Evolutionary conservation across 2,888 invertebrate genomes (phyloP).

Genomic region (Mythimna ferrago): DNA sequence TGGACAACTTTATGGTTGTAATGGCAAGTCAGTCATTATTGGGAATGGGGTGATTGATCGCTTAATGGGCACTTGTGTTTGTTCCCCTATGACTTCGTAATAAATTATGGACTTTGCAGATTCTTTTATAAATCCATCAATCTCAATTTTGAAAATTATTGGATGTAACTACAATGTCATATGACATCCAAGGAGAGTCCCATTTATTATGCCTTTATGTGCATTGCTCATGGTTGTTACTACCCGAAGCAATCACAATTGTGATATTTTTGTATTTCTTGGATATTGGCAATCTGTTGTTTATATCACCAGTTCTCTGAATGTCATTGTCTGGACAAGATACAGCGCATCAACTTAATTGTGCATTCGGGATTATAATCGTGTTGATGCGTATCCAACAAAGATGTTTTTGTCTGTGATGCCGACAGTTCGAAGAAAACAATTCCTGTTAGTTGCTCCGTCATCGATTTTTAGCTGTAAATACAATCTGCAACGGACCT

Average conservation of each 20-base stretch:
- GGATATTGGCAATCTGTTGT: neutral
- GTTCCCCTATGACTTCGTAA: slow-evolving; percentile 54
- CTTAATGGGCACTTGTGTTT: slow-evolving; percentile 35
- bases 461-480: neutral
- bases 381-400: neutral
- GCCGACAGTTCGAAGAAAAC: neutral
- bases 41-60: slow-evolving; percentile 54
- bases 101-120: slow-evolving; percentile 40
- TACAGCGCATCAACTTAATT: slow-evolving; percentile 17
- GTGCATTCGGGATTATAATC: neutral
- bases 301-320: slow-evolving; percentile 3
- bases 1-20: slow-evolving; percentile 33
- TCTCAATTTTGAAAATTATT: slow-evolving; percentile 55
- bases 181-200: neutral
- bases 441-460: neutral
- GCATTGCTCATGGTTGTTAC: neutral
- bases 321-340: slow-evolving; percentile 7
- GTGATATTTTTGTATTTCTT: neutral
- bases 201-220: too few relatives aligned
- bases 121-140: slow-evolving; percentile 45
- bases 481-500: too few relatives aligned
- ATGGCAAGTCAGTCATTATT: slow-evolving; percentile 34
- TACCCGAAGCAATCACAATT: neutral
- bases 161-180: slow-evolving; percentile 14
- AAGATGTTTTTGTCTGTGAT: neutral